Conservation (phyloP, 2,797 vertebrate genomes). For the Linurgus olivaceus region DNA sequence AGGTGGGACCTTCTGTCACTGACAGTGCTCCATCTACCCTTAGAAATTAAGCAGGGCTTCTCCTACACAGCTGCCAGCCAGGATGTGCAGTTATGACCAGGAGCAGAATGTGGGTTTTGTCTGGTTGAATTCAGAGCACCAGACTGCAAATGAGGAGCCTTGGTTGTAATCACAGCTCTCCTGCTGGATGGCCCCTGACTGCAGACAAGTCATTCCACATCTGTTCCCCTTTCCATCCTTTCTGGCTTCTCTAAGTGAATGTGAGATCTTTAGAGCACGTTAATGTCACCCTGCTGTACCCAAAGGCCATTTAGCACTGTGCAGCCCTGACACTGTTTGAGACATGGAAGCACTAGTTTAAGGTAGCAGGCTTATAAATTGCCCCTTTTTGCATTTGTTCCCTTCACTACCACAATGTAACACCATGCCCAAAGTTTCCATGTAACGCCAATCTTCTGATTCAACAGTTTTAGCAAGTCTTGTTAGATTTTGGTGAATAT, state of each 20-base stretch:
- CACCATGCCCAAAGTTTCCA: background rate
- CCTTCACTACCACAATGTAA: background rate
- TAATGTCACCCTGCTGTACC: background rate
- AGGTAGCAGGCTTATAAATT: background rate
- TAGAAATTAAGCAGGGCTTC: background rate
- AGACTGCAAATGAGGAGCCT: background rate
- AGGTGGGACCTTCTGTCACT: background rate
- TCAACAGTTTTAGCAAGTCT: background rate
- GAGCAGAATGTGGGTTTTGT: background rate
- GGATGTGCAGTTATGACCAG: background rate
- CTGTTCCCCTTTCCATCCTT: background rate
- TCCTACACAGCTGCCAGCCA: background rate
- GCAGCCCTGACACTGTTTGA: background rate
- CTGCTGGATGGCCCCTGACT: background rate
- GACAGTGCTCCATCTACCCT: background rate
- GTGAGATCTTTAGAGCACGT: background rate
- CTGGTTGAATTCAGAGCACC: background rate
- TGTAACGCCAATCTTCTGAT: background rate
- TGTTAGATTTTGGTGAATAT: background rate
- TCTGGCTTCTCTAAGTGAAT: background rate
- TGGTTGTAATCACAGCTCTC: background rate
- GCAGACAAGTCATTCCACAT: background rate
- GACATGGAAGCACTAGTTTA: background rate
- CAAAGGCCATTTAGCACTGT: background rate
- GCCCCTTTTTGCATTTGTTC: background rate